A percentile compares a stretch with the other conserved stretches of the same genome.
phyloP scores from a whole-genome alignment of 2,113 vertebrate genomes.

The Tragelaphus buxtoni region DNA sequence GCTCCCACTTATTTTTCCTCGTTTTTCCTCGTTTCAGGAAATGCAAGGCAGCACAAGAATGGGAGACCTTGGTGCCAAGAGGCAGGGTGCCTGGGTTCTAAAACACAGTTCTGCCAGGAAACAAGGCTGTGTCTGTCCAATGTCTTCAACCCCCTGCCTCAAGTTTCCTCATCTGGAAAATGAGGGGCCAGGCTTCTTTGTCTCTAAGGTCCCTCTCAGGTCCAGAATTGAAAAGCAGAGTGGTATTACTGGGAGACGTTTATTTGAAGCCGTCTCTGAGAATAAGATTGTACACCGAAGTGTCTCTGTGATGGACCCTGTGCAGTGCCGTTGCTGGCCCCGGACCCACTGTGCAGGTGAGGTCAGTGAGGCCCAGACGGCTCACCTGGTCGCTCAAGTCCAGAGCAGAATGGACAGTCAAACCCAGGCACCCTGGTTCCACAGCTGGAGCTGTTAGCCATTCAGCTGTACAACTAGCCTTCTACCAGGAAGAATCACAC shows the following conservation, averaged over 20 bases:
- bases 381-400: fast-evolving
- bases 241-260: fast-evolving
- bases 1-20: no score
- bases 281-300: background rate
- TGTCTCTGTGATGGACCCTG: fast-evolving
- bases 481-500: background rate
- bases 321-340: fast-evolving
- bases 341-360: background rate
- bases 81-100: background rate
- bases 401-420: background rate
- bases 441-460: background rate
- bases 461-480: background rate
- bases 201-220: background rate
- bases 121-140: fast-evolving
- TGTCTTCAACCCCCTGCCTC: background rate
- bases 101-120: background rate
- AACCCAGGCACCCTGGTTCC: background rate
- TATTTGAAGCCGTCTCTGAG: background rate
- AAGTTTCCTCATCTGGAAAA: background rate
- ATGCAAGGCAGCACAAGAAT: fast-evolving
- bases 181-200: background rate
- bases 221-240: background rate
- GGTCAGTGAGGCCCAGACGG: background rate
- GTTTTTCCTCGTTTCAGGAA: background rate
- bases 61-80: no score